Evolutionary conservation across 2,113 vertebrate species (phyloP).

Genomic region (Percina caprodes): DNA sequence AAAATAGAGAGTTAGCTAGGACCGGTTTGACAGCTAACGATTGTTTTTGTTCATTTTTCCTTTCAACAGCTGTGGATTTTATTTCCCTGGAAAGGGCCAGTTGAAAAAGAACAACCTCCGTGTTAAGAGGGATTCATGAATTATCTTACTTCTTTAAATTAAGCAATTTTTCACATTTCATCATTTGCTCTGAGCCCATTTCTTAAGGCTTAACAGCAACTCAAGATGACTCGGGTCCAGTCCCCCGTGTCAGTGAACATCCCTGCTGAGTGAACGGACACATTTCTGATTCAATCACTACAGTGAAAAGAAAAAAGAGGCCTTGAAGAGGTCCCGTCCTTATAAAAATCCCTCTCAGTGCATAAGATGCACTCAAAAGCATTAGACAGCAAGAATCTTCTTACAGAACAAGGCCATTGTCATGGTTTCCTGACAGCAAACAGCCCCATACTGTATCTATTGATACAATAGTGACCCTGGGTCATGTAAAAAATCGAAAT

Average conservation of each 20-base stretch:
- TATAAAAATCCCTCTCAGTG: neutral
- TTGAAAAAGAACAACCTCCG: neutral
- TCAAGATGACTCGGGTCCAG: neutral
- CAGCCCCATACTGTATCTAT: conserved; percentile 1
- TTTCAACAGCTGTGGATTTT: conserved; percentile 10
- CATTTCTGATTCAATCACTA: neutral
- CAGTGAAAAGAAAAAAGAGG: neutral
- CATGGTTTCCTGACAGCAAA: conserved; percentile 9
- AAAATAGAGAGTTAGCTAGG: neutral
- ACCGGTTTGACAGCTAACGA: conserved; percentile 1
- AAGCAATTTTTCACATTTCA: neutral
- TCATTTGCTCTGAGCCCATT: neutral
- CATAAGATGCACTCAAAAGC: neutral
- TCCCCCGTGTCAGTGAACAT: neutral
- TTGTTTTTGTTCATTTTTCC: neutral
- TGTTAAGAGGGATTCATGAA: neutral
- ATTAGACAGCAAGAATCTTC: neutral
- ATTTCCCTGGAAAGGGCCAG: neutral
- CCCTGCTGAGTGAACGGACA: neutral
- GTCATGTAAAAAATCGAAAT: neutral
- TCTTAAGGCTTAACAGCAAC: neutral
- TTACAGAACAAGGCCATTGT: neutral
- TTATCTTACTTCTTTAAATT: neutral
- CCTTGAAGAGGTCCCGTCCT: neutral
- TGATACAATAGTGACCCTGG: neutral